Conservation (phyloP, 2,888 invertebrate genomes). For the Tachystola acroxantha region DNA sequence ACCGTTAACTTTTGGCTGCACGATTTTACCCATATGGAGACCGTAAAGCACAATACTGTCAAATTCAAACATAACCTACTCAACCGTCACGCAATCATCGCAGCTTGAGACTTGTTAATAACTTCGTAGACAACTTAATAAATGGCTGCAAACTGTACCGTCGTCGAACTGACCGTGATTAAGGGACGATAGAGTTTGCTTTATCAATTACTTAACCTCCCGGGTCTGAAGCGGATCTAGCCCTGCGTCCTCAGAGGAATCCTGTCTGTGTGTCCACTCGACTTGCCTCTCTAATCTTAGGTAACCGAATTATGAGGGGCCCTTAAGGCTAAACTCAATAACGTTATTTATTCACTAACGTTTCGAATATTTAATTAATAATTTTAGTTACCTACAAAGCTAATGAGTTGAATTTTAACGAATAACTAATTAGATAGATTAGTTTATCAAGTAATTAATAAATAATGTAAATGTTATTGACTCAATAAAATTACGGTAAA, state of each 20-base stretch:
- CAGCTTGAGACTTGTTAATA: conserved; percentile 19
- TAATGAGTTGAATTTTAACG: not conserved
- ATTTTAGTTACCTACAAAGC: not conserved
- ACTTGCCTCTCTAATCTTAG: conserved; percentile 53
- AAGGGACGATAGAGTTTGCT: conserved; percentile 51
- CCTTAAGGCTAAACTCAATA: conserved; percentile 4
- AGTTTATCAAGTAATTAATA: too few relatives aligned
- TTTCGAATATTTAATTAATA: not conserved
- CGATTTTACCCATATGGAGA: too few relatives aligned
- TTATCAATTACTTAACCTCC: conserved; percentile 63
- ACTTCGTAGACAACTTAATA: conserved; percentile 45
- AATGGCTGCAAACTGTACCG: conserved; percentile 44
- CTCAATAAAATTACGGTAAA: too few relatives aligned
- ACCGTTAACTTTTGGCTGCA: too few relatives aligned
- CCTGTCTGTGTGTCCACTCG: conserved; percentile 27
- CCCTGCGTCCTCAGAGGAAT: conserved; percentile 15
- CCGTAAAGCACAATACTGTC: too few relatives aligned
- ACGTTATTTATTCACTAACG: conserved; percentile 6
- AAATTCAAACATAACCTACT: too few relatives aligned
- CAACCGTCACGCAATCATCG: too few relatives aligned
- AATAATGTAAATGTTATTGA: too few relatives aligned
- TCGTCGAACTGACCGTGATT: conserved; percentile 51
- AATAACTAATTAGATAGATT: too few relatives aligned
- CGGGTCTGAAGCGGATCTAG: conserved; percentile 11
- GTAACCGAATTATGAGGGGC: conserved; percentile 56